Evolutionary conservation across 2,797 vertebrate species (phyloP).

Genomic region (Poecilia gillii): DNA sequence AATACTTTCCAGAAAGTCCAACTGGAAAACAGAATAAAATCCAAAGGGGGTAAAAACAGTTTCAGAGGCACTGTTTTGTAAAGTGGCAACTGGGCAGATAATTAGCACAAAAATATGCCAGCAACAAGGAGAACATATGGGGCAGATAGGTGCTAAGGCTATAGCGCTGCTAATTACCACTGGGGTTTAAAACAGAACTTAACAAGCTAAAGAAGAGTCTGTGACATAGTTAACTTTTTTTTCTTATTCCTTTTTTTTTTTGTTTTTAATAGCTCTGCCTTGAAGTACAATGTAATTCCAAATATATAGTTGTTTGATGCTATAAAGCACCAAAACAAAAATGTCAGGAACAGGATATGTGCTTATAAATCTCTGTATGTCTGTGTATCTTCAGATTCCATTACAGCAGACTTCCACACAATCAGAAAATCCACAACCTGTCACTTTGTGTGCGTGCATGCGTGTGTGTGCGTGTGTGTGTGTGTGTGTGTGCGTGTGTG

Average conservation of each 20-base stretch:
- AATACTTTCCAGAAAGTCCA: neutral
- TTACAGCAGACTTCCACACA: conserved; percentile 43
- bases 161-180: conserved; percentile 22
- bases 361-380: conserved; percentile 54
- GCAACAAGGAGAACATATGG: conserved; percentile 19
- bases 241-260: conserved; percentile 7
- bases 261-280: conserved; percentile 18
- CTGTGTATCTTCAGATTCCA: conserved; percentile 62
- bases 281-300: conserved; percentile 56
- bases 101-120: conserved; percentile 7
- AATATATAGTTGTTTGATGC: conserved; percentile 48
- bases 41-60: neutral
- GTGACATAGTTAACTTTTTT: conserved; percentile 16
- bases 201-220: conserved; percentile 23
- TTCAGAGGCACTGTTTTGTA: neutral
- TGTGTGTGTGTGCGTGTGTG: conserved; percentile 11
- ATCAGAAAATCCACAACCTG: conserved; percentile 57
- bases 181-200: conserved; percentile 30
- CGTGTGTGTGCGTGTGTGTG: neutral
- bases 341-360: conserved; percentile 40
- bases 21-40: neutral
- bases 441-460: conserved; percentile 10
- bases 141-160: conserved; percentile 1
- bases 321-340: conserved; percentile 37
- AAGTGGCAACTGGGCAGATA: neutral